These are phyloP conservation scores for Parauchenoglanis ngamensis DNA, from an alignment of 2,797 vertebrate genomes.

Conservation along the genomic window DNA sequence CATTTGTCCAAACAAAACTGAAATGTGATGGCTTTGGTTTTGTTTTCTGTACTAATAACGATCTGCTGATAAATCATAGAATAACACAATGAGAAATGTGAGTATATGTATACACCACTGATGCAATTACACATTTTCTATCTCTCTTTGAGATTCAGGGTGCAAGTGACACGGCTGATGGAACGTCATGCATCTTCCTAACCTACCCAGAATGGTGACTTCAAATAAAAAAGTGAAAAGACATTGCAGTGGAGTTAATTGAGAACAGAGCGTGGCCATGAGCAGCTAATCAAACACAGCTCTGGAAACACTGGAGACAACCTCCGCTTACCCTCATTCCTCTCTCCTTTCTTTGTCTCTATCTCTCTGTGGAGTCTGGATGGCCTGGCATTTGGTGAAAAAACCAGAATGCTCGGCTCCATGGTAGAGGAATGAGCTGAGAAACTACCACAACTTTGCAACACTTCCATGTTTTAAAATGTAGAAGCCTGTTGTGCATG, in stretches of 20 bases:
- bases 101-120: constrained; percentile 28
- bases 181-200: constrained; percentile 40
- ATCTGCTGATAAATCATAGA: constrained; percentile 45
- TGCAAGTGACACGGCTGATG: constrained; percentile 37
- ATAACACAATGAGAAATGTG: constrained; percentile 43
- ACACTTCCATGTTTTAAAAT: constrained; percentile 17
- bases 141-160: constrained; percentile 30
- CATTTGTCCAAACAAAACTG: constrained; percentile 29
- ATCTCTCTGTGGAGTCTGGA: constrained; percentile 53
- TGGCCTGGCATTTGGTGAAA: constrained; percentile 35
- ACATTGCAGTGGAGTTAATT: constrained; percentile 67
- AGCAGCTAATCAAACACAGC: constrained; percentile 79
- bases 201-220: constrained; percentile 50
- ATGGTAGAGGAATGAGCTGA: constrained; percentile 33
- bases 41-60: constrained; percentile 12
- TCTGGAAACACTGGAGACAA: constrained; percentile 69
- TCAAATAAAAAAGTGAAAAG: constrained; percentile 42
- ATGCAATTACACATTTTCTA: constrained; percentile 34
- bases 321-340: constrained; percentile 62
- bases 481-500: constrained; percentile 3
- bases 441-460: constrained; percentile 24
- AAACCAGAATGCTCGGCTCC: constrained; percentile 34
- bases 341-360: constrained; percentile 47
- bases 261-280: constrained; percentile 70
- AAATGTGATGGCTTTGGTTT: constrained; percentile 22